phyloP scores from a whole-genome alignment of 2,888 invertebrate genomes.

The Brachycybe producta region DNA sequence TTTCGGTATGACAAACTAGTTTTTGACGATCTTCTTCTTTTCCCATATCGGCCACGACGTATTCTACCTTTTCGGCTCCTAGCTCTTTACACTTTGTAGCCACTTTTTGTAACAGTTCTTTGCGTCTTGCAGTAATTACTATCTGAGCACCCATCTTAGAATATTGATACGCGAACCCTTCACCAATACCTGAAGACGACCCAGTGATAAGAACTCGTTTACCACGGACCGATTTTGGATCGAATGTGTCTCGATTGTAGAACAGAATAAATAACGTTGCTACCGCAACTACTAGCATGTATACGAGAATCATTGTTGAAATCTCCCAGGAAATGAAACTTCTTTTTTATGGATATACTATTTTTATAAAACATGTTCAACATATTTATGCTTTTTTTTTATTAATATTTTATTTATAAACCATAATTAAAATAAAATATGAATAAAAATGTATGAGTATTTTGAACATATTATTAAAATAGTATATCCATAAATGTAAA shows the following conservation, averaged over 20 bases:
- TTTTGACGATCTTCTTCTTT: neutral
- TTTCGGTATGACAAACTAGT: neutral
- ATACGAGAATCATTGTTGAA: no score
- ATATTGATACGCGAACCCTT: constrained; percentile 32
- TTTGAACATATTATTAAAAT: no score
- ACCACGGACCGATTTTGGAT: neutral
- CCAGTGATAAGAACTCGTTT: constrained; percentile 30
- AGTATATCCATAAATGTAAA: no score
- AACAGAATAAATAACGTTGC: neutral
- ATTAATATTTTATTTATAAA: no score
- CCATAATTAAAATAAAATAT: no score
- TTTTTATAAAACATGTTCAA: no score
- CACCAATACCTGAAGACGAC: constrained; percentile 32
- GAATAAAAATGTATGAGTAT: no score
- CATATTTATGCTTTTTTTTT: no score
- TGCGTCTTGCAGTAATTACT: constrained; percentile 12
- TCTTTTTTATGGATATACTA: no score
- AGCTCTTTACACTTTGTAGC: constrained; percentile 7
- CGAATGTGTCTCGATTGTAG: neutral
- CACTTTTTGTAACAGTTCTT: constrained; percentile 1
- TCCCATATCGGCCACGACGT: neutral
- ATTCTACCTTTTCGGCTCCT: constrained; percentile 7
- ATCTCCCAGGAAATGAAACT: no score
- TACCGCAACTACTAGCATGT: neutral
- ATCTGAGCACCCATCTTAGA: constrained; percentile 22